Percentiles rank a stretch among this genome's conserved stretches.
Evolutionary conservation across 2,113 vertebrate species (phyloP).

Genomic region (Dascyllus trimaculatus): DNA sequence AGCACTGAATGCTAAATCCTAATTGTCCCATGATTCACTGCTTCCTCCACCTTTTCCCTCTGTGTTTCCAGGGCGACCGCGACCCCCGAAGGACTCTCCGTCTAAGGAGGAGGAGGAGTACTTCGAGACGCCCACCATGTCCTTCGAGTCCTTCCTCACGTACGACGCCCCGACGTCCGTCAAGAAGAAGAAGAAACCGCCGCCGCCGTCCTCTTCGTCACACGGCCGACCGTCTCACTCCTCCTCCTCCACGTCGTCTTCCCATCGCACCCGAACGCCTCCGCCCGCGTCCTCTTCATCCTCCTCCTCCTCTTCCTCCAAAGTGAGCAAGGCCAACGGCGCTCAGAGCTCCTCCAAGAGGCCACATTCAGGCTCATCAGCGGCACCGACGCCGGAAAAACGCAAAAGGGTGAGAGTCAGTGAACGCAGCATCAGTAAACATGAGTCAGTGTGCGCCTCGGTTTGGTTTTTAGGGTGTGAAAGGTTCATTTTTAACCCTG

Average conservation of each 20-base stretch:
- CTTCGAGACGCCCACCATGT: constrained; percentile 93
- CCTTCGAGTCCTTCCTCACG: constrained; percentile 97
- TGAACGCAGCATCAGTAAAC: too few relatives aligned
- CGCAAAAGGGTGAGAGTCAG: constrained; percentile 74
- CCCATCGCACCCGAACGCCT: constrained; percentile 50
- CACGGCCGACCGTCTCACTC: constrained; percentile 67
- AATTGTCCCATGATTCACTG: neutral
- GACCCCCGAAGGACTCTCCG: constrained; percentile 62
- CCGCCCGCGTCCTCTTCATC: constrained; percentile 44
- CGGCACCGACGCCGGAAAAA: constrained; percentile 66
- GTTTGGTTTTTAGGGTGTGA: too few relatives aligned
- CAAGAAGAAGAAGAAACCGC: constrained; percentile 93
- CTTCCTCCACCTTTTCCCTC: neutral
- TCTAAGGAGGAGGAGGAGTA: constrained; percentile 81
- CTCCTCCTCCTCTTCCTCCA: constrained; percentile 71
- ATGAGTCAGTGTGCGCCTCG: too few relatives aligned
- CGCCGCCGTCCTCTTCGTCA: constrained; percentile 47
- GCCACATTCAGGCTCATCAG: constrained; percentile 58
- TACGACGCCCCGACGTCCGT: constrained; percentile 93
- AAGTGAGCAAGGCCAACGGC: constrained; percentile 78
- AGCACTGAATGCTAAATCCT: too few relatives aligned
- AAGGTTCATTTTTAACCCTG: neutral
- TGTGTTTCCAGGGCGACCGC: constrained; percentile 68
- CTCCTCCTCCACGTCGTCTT: constrained; percentile 54
- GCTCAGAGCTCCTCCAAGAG: constrained; percentile 72